These are phyloP conservation scores for Echeneis naucrates DNA, from an alignment of 2,797 vertebrate species.

Conservation along the genomic window DNA sequence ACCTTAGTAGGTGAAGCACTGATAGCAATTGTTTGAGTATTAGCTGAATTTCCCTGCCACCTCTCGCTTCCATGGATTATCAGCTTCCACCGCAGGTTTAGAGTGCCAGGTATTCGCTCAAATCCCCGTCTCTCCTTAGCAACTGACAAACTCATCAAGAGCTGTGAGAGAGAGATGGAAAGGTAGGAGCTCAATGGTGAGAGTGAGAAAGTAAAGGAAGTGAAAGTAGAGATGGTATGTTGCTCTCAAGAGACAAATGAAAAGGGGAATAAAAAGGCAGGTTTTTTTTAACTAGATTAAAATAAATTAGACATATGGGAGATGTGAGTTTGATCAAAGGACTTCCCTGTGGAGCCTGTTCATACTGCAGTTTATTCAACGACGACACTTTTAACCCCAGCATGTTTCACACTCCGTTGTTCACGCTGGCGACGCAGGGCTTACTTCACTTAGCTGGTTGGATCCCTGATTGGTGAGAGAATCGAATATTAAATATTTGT, in stretches of 20 bases:
- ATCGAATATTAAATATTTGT: constrained; percentile 19
- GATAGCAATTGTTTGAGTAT: constrained; percentile 70
- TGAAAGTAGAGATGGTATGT: constrained; percentile 13
- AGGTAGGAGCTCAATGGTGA: constrained; percentile 40
- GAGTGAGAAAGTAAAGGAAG: constrained; percentile 44
- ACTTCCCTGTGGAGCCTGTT: constrained; percentile 56
- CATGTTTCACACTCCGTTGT: constrained; percentile 43
- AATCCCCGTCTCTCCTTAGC: constrained; percentile 62
- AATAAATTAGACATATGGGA: constrained; percentile 38
- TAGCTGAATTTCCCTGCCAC: constrained; percentile 58
- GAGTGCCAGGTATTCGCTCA: constrained; percentile 46
- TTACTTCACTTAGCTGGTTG: constrained; percentile 21
- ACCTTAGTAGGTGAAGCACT: constrained; percentile 40
- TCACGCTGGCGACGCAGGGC: constrained; percentile 42
- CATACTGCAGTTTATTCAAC: constrained; percentile 55
- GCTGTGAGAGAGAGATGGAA: constrained; percentile 50
- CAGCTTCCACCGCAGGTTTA: constrained; percentile 54
- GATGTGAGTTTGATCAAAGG: constrained; percentile 52
- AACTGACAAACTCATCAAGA: constrained; percentile 62
- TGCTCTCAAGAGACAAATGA: constrained; percentile 26
- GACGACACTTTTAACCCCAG: constrained; percentile 36
- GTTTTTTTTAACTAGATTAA: constrained; percentile 27
- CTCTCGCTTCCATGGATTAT: constrained; percentile 71
- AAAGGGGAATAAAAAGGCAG: constrained; percentile 26
- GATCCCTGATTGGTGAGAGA: constrained; percentile 43